Evolutionary conservation across 2,113 vertebrate species (phyloP).

Genomic region (Caloenas nicobarica): DNA sequence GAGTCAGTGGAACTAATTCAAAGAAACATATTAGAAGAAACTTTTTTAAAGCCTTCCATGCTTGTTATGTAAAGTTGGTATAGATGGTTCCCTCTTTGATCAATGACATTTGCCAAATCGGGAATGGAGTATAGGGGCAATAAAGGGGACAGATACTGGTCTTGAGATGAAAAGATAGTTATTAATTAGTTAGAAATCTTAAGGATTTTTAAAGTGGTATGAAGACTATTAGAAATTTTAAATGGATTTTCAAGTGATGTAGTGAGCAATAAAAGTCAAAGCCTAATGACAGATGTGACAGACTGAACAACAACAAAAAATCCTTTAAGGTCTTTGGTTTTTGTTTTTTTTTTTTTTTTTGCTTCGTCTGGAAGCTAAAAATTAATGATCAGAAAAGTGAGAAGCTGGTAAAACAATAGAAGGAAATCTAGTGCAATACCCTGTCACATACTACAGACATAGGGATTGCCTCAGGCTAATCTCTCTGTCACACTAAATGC

Average conservation of each 20-base stretch:
- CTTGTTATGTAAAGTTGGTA: neutral
- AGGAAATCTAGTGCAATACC: neutral
- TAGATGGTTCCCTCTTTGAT: conserved; percentile 24
- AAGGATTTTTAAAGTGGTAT: conserved; percentile 13
- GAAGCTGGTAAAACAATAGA: neutral
- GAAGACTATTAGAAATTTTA: conserved; percentile 6
- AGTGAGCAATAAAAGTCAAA: conserved; percentile 21
- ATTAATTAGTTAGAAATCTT: conserved; percentile 18
- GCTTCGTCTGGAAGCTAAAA: neutral
- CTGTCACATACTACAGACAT: neutral
- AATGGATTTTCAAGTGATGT: conserved; percentile 25
- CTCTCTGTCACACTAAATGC: neutral
- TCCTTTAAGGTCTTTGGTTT: neutral
- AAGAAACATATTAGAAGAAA: neutral
- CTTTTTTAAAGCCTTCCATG: neutral
- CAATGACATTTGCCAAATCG: neutral
- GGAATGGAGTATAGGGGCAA: neutral
- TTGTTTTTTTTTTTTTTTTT: neutral
- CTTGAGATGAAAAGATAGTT: conserved; percentile 1
- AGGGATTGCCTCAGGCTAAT: neutral
- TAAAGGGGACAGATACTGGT: neutral
- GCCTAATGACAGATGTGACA: neutral
- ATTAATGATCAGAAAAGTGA: neutral
- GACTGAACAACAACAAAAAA: neutral
- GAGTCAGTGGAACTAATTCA: conserved; percentile 12